Percentiles rank a stretch among this genome's conserved stretches.
phyloP scores from a whole-genome alignment of 2,888 invertebrate genomes.

The Limnephilus lunatus region DNA sequence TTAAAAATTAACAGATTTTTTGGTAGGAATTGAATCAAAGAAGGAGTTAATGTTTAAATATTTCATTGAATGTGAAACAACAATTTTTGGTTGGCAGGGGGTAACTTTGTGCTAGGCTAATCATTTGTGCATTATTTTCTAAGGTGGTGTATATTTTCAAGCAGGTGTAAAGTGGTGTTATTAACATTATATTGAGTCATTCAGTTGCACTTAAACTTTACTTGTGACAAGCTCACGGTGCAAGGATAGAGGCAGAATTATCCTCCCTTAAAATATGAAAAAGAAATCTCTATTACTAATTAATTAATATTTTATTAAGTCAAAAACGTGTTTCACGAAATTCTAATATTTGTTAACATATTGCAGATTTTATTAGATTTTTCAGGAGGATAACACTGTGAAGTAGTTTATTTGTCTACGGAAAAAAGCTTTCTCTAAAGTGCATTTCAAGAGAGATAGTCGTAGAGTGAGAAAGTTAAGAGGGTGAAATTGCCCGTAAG shows the following conservation, averaged over 20 bases:
- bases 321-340: neutral
- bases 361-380: neutral
- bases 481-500: slow-evolving; percentile 60
- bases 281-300: neutral
- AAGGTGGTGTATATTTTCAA: slow-evolving; percentile 53
- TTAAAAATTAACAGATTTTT: slow-evolving; percentile 18
- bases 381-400: slow-evolving; percentile 23
- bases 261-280: slow-evolving; percentile 18
- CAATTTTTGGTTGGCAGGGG: slow-evolving; percentile 13
- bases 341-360: neutral
- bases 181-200: slow-evolving; percentile 37
- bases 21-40: slow-evolving; percentile 22
- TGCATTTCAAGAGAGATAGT: slow-evolving; percentile 63
- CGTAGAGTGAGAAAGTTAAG: slow-evolving; percentile 54
- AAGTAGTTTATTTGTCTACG: slow-evolving; percentile 57
- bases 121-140: slow-evolving; percentile 45
- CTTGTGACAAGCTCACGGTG: slow-evolving; percentile 53
- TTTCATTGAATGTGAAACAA: slow-evolving; percentile 9
- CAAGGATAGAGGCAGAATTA: slow-evolving; percentile 20
- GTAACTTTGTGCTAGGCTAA: slow-evolving; percentile 37
- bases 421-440: slow-evolving; percentile 63
- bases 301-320: neutral
- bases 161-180: slow-evolving; percentile 57
- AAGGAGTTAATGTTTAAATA: neutral
- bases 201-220: slow-evolving; percentile 42